Conservation (phyloP, 1,140 invertebrate species). For the Aphis gossypii region DNA sequence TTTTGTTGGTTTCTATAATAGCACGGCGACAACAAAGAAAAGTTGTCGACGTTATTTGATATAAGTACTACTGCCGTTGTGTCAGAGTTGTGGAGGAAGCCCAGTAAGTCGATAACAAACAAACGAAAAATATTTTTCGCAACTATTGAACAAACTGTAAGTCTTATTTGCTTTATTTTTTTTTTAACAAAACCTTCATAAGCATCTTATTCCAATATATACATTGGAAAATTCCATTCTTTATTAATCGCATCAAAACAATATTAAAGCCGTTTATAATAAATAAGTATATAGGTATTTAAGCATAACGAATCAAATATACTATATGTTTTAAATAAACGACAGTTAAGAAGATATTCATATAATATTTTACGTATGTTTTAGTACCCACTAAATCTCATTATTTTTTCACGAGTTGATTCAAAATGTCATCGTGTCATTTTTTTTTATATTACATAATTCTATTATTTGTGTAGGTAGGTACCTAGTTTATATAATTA, state of each 20-base stretch:
- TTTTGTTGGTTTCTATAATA: constrained; percentile 2
- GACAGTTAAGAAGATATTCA: neutral
- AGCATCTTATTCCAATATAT: neutral
- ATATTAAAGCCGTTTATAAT: neutral
- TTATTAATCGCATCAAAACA: neutral
- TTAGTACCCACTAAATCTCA: neutral
- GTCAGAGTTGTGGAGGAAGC: neutral
- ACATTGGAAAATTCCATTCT: neutral
- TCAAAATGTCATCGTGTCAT: neutral
- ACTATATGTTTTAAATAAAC: neutral
- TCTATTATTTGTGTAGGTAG: too few relatives aligned
- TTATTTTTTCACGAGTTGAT: neutral
- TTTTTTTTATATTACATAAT: neutral
- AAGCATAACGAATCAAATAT: neutral
- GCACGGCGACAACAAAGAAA: neutral
- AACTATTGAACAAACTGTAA: neutral
- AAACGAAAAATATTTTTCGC: neutral
- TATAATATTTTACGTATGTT: neutral
- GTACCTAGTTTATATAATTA: neutral
- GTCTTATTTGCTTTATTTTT: neutral
- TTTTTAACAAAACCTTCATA: neutral
- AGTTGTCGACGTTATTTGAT: neutral
- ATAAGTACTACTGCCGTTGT: neutral
- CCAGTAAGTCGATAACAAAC: neutral
- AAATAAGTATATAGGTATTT: neutral